Conservation (phyloP, 2,797 vertebrate genomes). For the Xerus rutilus region DNA sequence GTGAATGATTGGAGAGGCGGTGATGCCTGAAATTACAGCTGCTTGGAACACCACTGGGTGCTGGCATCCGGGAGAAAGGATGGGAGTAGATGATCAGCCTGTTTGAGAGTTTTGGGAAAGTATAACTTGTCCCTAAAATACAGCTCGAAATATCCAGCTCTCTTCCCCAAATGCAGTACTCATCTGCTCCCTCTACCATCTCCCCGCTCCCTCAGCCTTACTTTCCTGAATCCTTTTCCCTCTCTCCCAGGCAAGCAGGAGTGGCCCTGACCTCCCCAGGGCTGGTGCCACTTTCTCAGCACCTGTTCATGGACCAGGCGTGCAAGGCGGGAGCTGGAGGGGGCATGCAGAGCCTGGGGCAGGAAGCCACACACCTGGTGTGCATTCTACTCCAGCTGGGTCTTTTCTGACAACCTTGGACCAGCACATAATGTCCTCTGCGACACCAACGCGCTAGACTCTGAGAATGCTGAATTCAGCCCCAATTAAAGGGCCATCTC, state of each 20-base stretch:
- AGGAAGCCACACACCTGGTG: background rate
- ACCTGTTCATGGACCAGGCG: background rate
- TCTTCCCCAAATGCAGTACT: background rate
- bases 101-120: background rate
- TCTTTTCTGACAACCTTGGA: conserved; percentile 59
- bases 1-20: background rate
- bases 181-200: background rate
- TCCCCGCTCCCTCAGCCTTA: background rate
- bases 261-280: background rate
- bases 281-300: background rate
- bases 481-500: conserved; percentile 61
- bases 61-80: background rate
- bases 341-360: background rate
- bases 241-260: background rate
- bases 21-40: background rate
- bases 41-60: background rate
- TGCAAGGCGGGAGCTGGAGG: background rate
- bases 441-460: background rate
- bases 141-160: background rate
- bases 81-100: background rate
- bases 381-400: conserved; percentile 63
- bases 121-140: background rate
- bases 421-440: conserved; percentile 50
- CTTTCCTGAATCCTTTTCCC: no score
- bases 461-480: conserved; percentile 64